phyloP scores from a whole-genome alignment of 2,797 vertebrate genomes.

The Zonotrichia albicollis region DNA sequence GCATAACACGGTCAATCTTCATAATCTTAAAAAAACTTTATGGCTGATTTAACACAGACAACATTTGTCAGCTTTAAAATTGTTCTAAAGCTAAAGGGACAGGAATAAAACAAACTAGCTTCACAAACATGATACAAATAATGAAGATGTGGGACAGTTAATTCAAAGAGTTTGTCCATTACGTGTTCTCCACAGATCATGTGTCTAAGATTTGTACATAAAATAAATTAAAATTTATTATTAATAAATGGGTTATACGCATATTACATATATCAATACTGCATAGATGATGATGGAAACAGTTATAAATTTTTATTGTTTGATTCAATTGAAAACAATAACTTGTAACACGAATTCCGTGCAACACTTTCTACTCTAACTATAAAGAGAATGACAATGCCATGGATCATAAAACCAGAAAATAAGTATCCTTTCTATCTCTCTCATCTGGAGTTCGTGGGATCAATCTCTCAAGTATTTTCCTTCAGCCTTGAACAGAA shows the following conservation, averaged over 20 bases:
- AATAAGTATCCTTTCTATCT: background rate
- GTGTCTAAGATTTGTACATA: background rate
- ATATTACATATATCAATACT: background rate
- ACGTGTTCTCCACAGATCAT: background rate
- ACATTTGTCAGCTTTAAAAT: conserved; percentile 15
- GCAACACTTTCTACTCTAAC: background rate
- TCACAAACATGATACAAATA: background rate
- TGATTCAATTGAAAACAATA: background rate
- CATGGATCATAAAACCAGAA: background rate
- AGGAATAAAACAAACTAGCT: background rate
- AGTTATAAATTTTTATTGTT: background rate
- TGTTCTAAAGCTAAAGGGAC: background rate
- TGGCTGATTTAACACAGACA: conserved; percentile 3
- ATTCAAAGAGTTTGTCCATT: background rate
- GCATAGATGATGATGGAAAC: background rate
- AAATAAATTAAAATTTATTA: background rate
- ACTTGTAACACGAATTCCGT: background rate
- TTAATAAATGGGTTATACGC: background rate
- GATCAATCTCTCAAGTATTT: background rate
- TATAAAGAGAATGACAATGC: background rate
- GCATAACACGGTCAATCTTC: background rate
- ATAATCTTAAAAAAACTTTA: background rate
- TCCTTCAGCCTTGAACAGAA: background rate
- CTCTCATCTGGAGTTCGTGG: background rate
- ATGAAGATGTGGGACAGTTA: background rate